A percentile compares a stretch with the other conserved stretches of the same genome.
phyloP scores from a whole-genome alignment of 2,888 invertebrate genomes.

The Thalpophila matura region DNA sequence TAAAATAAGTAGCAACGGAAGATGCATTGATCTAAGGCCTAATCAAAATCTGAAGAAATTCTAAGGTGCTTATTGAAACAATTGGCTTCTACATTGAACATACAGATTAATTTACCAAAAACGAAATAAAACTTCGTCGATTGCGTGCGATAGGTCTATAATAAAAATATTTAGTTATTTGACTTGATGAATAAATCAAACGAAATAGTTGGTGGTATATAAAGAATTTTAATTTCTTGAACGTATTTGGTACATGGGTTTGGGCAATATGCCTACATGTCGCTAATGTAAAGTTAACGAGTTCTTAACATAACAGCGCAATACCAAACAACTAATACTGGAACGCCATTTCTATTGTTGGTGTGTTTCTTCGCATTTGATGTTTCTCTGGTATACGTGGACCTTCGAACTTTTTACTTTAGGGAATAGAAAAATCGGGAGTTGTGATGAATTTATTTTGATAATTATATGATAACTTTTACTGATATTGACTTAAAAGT shows the following conservation, averaged over 20 bases:
- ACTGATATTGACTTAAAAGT: not conserved
- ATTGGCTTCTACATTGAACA: slow-evolving; percentile 1
- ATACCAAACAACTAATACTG: slow-evolving; percentile 44
- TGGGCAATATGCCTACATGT: slow-evolving; percentile 35
- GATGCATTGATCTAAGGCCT: not conserved
- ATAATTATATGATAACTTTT: too few relatives aligned
- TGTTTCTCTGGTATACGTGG: not conserved
- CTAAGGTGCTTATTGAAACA: not conserved
- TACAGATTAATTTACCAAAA: slow-evolving; percentile 25
- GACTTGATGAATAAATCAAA: slow-evolving; percentile 53
- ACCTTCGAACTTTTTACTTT: slow-evolving; percentile 16
- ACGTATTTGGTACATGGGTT: slow-evolving; percentile 37
- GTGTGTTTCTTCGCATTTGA: slow-evolving; percentile 27
- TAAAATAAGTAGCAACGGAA: not conserved
- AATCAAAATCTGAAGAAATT: not conserved
- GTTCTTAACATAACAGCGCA: slow-evolving; percentile 42
- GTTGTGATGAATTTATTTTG: not conserved
- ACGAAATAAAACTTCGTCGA: slow-evolving; percentile 25
- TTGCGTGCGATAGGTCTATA: slow-evolving; percentile 52
- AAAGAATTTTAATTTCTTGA: slow-evolving; percentile 49
- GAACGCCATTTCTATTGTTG: slow-evolving; percentile 21
- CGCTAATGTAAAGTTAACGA: slow-evolving; percentile 67
- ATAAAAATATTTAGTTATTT: slow-evolving; percentile 47
- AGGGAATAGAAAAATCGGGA: not conserved
- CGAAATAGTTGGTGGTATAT: slow-evolving; percentile 36